Conservation (phyloP, 2,113 vertebrate genomes). For the Scytalopus superciliaris region DNA sequence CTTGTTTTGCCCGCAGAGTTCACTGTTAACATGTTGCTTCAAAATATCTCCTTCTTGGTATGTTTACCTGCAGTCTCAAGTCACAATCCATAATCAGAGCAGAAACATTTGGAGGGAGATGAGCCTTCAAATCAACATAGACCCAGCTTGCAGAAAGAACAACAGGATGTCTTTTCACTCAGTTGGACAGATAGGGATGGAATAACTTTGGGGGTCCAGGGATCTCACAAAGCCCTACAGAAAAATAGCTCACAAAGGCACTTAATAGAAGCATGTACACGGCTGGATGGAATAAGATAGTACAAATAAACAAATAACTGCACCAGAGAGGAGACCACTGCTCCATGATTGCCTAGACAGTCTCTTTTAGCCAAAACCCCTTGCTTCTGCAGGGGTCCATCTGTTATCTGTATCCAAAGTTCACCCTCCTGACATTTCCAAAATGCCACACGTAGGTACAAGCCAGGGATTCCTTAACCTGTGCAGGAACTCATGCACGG, state of each 20-base stretch:
- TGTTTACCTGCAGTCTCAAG: neutral
- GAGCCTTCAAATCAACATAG: neutral
- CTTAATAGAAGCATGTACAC: slow-evolving; percentile 44
- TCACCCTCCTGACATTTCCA: neutral
- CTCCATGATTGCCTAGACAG: neutral
- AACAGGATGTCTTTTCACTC: neutral
- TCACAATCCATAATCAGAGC: neutral
- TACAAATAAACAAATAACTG: neutral
- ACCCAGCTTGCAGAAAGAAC: neutral
- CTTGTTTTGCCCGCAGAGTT: neutral
- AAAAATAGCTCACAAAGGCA: slow-evolving; percentile 52
- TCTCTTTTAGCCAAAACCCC: neutral
- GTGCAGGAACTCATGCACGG: neutral
- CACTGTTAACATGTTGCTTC: neutral
- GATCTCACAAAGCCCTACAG: neutral
- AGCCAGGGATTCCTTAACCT: neutral
- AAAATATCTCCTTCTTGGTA: neutral
- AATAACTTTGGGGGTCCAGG: neutral
- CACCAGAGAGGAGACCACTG: neutral
- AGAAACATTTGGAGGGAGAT: neutral
- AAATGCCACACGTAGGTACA: rapidly evolving
- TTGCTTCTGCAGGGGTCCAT: neutral
- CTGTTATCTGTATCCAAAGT: neutral
- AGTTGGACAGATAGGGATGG: neutral
- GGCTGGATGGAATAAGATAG: neutral